phyloP scores from a whole-genome alignment of 2,113 vertebrate genomes.

The Periophthalmodon schlosseri region DNA sequence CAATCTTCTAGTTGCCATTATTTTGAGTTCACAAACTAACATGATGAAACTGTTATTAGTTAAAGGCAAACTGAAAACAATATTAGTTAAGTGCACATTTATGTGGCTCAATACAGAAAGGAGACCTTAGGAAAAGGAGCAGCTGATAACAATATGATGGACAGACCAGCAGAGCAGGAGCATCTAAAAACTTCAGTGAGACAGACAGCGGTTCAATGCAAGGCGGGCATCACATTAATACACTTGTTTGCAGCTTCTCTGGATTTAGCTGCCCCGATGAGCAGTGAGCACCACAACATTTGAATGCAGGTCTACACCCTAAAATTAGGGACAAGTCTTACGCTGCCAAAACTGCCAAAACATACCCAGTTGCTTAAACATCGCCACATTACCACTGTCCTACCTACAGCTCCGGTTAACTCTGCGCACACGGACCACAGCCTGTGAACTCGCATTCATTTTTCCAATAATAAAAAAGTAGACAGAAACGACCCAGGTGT shows the following conservation, averaged over 20 bases:
- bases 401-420: conserved; percentile 54
- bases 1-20: neutral
- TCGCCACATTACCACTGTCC: conserved; percentile 55
- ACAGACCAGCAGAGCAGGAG: conserved; percentile 34
- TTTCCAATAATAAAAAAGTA: neutral
- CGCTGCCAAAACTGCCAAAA: conserved; percentile 23
- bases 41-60: neutral
- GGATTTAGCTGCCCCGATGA: conserved; percentile 59
- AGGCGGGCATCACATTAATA: conserved; percentile 56
- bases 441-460: conserved; percentile 28
- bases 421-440: conserved; percentile 32
- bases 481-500: neutral
- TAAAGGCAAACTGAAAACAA: neutral
- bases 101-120: conserved; percentile 37
- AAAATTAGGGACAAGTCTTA: neutral
- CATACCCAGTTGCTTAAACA: conserved; percentile 37
- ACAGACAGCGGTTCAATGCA: conserved; percentile 42
- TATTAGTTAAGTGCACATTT: neutral
- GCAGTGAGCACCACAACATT: conserved; percentile 45
- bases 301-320: conserved; percentile 43
- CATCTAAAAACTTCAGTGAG: conserved; percentile 28
- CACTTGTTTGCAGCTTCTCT: conserved; percentile 59
- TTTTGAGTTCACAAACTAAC: neutral
- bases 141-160: conserved; percentile 52
- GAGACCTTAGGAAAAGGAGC: conserved; percentile 24